phyloP scores from a whole-genome alignment of 2,888 invertebrate species.

The Macaria notata region DNA sequence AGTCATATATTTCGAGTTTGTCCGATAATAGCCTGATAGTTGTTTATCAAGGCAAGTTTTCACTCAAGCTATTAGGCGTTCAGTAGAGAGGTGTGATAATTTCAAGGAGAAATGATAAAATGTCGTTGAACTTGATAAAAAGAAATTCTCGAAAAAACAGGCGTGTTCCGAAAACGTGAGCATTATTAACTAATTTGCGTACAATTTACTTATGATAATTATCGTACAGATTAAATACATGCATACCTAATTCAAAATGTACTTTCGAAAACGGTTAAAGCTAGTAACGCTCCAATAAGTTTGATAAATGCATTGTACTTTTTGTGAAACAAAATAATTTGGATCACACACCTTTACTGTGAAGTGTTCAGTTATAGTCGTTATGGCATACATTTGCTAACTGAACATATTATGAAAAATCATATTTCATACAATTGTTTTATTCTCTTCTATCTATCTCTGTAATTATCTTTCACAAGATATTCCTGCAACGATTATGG shows the following conservation, averaged over 20 bases:
- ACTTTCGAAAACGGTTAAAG: slow-evolving; percentile 6
- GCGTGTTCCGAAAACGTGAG: background rate
- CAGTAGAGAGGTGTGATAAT: slow-evolving; percentile 56
- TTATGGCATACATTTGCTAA: too few relatives aligned
- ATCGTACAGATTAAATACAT: slow-evolving; percentile 3
- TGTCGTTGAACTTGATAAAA: slow-evolving; percentile 71
- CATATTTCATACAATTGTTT: too few relatives aligned
- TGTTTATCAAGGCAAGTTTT: slow-evolving; percentile 24
- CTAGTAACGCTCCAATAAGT: slow-evolving; percentile 6
- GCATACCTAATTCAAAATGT: slow-evolving; percentile 4
- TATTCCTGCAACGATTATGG: too few relatives aligned
- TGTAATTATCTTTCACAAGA: too few relatives aligned
- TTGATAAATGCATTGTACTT: background rate
- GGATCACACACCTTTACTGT: too few relatives aligned
- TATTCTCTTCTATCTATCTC: too few relatives aligned
- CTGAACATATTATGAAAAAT: too few relatives aligned
- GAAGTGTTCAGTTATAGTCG: too few relatives aligned
- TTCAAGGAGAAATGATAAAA: slow-evolving; percentile 73
- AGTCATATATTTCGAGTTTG: slow-evolving; percentile 2
- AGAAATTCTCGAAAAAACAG: slow-evolving; percentile 34
- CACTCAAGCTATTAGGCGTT: slow-evolving; percentile 41
- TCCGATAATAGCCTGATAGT: slow-evolving; percentile 17
- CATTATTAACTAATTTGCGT: too few relatives aligned
- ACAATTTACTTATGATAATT: slow-evolving; percentile 1
- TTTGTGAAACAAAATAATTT: slow-evolving; percentile 1